Evolutionary conservation across 2,113 vertebrate genomes (phyloP).

Genomic region (Pluvianellus socialis): DNA sequence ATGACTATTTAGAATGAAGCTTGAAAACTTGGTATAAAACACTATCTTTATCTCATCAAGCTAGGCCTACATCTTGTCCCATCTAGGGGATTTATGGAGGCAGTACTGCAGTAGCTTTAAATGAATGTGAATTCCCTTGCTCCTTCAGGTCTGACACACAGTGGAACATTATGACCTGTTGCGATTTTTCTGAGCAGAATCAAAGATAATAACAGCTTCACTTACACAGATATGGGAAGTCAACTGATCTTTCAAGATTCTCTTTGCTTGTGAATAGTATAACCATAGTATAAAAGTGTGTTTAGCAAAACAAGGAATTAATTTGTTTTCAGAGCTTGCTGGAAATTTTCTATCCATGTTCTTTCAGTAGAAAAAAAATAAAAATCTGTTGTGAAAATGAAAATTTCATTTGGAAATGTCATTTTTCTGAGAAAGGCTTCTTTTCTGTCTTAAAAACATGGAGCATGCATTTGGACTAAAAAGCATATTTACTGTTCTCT

Average conservation of each 20-base stretch:
- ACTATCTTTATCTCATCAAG: constrained; percentile 47
- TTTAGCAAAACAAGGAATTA: constrained; percentile 31
- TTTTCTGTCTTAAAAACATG: not conserved
- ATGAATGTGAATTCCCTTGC: constrained; percentile 51
- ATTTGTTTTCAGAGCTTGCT: not conserved
- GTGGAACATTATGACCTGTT: constrained; percentile 39
- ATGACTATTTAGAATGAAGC: constrained; percentile 52
- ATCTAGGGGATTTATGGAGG: constrained; percentile 55
- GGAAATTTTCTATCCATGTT: not conserved
- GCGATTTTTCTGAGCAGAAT: constrained; percentile 37
- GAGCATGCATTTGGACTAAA: not conserved
- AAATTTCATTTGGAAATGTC: not conserved
- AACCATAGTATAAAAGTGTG: not conserved
- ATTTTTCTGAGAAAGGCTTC: not conserved
- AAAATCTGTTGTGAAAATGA: not conserved
- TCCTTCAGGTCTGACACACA: constrained; percentile 32
- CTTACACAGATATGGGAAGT: constrained; percentile 16
- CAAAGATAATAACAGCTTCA: constrained; percentile 19
- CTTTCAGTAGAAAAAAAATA: not conserved
- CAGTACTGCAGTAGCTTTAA: constrained; percentile 42
- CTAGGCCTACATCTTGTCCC: constrained; percentile 33
- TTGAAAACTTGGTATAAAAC: constrained; percentile 43
- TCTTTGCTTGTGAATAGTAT: not conserved
- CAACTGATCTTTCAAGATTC: not conserved
- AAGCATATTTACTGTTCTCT: not conserved